Evolutionary conservation across 2,888 invertebrate species (phyloP).

Genomic region (Melieria omissa): DNA sequence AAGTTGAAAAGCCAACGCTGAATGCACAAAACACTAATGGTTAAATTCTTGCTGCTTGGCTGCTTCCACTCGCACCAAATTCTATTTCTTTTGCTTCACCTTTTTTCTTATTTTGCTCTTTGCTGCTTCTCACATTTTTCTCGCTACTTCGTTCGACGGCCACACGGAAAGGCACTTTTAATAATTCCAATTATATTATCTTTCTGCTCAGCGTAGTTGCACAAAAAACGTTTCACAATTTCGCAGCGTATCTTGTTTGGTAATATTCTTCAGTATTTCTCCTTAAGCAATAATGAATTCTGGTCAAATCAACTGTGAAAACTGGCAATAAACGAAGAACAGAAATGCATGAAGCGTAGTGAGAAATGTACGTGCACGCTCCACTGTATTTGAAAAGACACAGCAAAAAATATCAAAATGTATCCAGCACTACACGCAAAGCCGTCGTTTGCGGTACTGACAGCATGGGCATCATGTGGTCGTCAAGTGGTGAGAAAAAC

Average conservation of each 20-base stretch:
- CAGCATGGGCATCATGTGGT: too few relatives aligned
- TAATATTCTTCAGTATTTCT: slow-evolving; percentile 15
- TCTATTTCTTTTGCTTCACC: background rate
- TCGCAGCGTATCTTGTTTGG: slow-evolving; percentile 10
- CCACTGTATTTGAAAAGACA: slow-evolving; percentile 24
- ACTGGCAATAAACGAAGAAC: slow-evolving; percentile 15
- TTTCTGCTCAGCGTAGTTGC: slow-evolving; percentile 2
- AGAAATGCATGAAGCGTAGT: slow-evolving; percentile 7
- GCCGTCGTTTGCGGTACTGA: background rate
- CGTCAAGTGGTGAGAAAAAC: too few relatives aligned
- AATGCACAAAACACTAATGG: background rate
- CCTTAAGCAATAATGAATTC: background rate
- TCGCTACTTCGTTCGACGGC: slow-evolving; percentile 14
- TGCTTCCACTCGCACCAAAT: slow-evolving; percentile 16
- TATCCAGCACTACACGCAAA: slow-evolving; percentile 1
- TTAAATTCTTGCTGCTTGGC: slow-evolving; percentile 10
- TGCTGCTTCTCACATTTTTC: slow-evolving; percentile 17
- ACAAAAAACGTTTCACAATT: too few relatives aligned
- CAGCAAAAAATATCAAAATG: slow-evolving; percentile 26
- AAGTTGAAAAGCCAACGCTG: too few relatives aligned
- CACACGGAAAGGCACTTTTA: slow-evolving; percentile 26
- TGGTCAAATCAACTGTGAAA: background rate
- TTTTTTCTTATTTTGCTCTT: background rate
- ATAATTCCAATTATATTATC: slow-evolving; percentile 9
- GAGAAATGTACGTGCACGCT: slow-evolving; percentile 14